Base-by-base conservation (phyloP, 1,140 invertebrate genomes). In the Lethocerus indicus region DNA sequence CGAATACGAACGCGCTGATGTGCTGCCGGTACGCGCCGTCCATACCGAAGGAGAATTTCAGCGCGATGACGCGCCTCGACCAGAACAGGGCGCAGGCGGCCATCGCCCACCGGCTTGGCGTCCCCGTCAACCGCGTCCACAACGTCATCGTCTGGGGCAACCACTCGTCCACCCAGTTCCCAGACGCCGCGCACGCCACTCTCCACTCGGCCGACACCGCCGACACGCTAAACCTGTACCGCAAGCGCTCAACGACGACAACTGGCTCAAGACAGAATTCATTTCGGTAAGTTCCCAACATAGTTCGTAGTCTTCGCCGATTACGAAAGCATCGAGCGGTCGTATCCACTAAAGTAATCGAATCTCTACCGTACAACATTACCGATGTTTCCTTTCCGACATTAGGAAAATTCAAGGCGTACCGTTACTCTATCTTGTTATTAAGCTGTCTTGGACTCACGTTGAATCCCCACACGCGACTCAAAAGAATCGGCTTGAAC, bases 101-200 rank as follows among this genome's bases (percentile, higher is more conserved):
- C 28, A 41, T 60, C 24, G 59, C 58, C 12, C 51, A 50, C 13
- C 50, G 49, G 29, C 47, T 61, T 13, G 53, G 56, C 20, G 50
- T 60, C 12, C 41, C 48, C 24, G 54, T 58, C 16, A 51, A 48
- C 12, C 40, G 55, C 40, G 54, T 58, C 12, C 81, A 77, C 56
- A 95, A 96, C 64, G 81, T 94, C 5, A 87, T 94, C 50, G 98
- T 99, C 61, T 99, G 96, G 96, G 96, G 96, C 23, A 99, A 99
- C 67, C 96, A 99, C 62, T 98, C 93, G 1, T 91, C 90, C 5
- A 99, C 96, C 2, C 95, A 98, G 69, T 98, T 88, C 66, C 95
- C 96, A 18, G 95, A 99, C 77, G 83, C 85, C 12, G 71, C 73
- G n/a, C 81, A 93, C 64, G 92, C 91, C 43, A 65, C 71, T 35